phyloP scores from a whole-genome alignment of 2,113 vertebrate genomes.

The Phalacrocorax brasilianus region DNA sequence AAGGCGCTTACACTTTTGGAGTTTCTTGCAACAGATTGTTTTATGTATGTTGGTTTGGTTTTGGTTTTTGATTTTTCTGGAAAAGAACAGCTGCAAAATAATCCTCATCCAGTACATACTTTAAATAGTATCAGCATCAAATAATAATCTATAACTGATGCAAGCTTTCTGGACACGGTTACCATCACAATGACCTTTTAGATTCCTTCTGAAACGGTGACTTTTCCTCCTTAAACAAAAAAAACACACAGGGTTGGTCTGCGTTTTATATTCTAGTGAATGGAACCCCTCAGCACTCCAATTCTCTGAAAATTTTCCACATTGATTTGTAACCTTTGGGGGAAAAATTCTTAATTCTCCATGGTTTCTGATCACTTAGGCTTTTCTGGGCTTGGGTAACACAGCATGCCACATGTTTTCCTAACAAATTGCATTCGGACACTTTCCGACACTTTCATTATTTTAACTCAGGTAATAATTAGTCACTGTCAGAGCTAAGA shows the following conservation, averaged over 20 bases:
- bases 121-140: background rate
- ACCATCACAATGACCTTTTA: background rate
- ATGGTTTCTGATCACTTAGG: slow-evolving; percentile 82
- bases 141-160: background rate
- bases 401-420: slow-evolving; percentile 86
- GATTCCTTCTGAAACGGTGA: background rate
- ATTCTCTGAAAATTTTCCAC: slow-evolving; percentile 70
- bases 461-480: slow-evolving; percentile 91
- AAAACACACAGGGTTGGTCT: background rate
- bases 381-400: slow-evolving; percentile 78
- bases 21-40: background rate
- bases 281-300: slow-evolving; percentile 36
- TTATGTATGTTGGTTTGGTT: background rate
- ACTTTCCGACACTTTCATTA: slow-evolving; percentile 90
- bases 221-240: background rate
- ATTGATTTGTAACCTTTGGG: slow-evolving; percentile 80
- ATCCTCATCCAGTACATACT: background rate
- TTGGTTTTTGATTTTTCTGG: background rate
- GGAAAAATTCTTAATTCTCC: slow-evolving; percentile 77
- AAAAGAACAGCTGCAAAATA: background rate
- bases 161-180: background rate
- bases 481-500: slow-evolving; percentile 87
- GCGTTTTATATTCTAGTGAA: slow-evolving; percentile 14
- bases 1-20: background rate
- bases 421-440: slow-evolving; percentile 89